Evolutionary conservation across 2,888 invertebrate genomes (phyloP).

Genomic region (Lasioglossum leucozonium): DNA sequence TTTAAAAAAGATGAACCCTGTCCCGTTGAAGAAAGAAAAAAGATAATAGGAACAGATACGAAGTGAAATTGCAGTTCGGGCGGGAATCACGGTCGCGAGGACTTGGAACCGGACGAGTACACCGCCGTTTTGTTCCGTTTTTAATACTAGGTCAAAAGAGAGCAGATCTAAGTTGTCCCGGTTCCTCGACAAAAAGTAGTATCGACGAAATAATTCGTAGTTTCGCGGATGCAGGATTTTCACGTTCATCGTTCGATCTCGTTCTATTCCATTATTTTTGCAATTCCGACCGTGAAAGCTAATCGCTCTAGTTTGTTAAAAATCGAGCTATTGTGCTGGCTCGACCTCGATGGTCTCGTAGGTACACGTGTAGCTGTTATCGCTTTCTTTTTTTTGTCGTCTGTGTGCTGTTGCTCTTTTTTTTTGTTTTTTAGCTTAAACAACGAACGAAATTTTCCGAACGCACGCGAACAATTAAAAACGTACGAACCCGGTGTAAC

Average conservation of each 20-base stretch:
- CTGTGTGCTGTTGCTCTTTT: no score
- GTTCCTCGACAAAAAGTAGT: not conserved
- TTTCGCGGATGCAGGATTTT: not conserved
- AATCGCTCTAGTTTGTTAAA: not conserved
- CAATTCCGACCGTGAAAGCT: not conserved
- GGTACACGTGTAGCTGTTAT: not conserved
- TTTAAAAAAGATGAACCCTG: not conserved
- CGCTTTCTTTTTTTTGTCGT: not conserved
- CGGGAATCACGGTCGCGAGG: not conserved
- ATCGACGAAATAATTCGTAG: not conserved
- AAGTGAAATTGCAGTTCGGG: not conserved
- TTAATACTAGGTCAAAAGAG: not conserved
- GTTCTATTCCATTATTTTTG: constrained; percentile 2
- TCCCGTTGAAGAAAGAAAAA: not conserved
- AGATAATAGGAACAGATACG: not conserved
- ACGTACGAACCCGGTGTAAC: not conserved
- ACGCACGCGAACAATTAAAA: constrained; percentile 2
- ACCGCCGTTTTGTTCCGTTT: not conserved
- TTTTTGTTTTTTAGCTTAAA: not conserved
- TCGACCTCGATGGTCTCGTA: not conserved
- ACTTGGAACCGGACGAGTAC: not conserved
- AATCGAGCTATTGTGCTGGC: not conserved
- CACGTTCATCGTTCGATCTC: not conserved
- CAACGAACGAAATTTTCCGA: not conserved
- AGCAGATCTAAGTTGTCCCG: not conserved